A percentile compares a stretch with the other conserved stretches of the same genome.
These are phyloP conservation scores for Spialia ferax DNA, from an alignment of 2,888 invertebrate species.

Conservation along the genomic window DNA sequence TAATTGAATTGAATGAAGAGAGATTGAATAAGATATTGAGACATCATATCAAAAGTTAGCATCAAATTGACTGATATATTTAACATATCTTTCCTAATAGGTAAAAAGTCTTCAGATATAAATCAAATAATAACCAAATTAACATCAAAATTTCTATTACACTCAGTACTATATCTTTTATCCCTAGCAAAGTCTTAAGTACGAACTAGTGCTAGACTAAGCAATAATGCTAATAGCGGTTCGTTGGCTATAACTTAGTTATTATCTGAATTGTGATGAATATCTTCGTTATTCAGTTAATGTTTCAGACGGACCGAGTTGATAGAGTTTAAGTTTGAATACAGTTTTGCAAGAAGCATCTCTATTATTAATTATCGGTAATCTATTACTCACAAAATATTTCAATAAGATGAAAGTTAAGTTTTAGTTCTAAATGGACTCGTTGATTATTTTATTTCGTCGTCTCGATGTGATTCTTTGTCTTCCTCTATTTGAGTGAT, in stretches of 20 bases:
- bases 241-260: slow-evolving; percentile 46
- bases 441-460: too few relatives aligned
- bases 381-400: too few relatives aligned
- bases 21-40: not conserved
- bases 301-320: slow-evolving; percentile 25
- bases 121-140: not conserved
- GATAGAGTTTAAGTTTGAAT: slow-evolving; percentile 22
- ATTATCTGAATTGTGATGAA: slow-evolving; percentile 35
- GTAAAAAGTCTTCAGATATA: too few relatives aligned
- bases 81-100: too few relatives aligned
- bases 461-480: too few relatives aligned
- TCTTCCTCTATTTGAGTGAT: not conserved
- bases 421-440: too few relatives aligned
- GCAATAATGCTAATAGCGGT: slow-evolving; percentile 47
- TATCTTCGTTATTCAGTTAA: slow-evolving; percentile 35
- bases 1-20: too few relatives aligned
- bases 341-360: not conserved
- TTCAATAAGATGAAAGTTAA: too few relatives aligned
- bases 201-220: slow-evolving; percentile 19
- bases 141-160: not conserved
- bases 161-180: slow-evolving; percentile 26
- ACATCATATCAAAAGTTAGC: not conserved
- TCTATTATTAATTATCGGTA: too few relatives aligned
- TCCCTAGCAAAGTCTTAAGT: slow-evolving; percentile 26
- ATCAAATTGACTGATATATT: too few relatives aligned